These are phyloP conservation scores for Phalera bucephala DNA, from an alignment of 2,888 invertebrate genomes.

Conservation along the genomic window DNA sequence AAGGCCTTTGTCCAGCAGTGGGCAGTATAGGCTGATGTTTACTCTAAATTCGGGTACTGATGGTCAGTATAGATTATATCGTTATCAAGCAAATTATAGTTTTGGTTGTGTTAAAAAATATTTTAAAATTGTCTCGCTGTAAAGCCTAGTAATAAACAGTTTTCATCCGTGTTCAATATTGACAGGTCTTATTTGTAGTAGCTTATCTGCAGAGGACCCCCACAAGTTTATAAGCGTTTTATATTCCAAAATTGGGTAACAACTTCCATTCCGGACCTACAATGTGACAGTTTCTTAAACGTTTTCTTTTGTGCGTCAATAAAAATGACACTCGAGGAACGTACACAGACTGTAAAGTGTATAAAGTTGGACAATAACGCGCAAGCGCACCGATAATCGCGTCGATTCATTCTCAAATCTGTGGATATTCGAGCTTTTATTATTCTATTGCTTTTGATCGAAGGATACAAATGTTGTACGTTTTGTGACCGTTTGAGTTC, in stretches of 20 bases:
- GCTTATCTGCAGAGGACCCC: too few species aligned
- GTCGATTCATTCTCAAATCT: slow-evolving; percentile 24
- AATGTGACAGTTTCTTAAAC: slow-evolving; percentile 26
- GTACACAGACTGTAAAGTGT: slow-evolving; percentile 24
- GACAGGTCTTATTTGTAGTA: too few species aligned
- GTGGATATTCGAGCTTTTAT: slow-evolving; percentile 45
- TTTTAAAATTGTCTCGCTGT: too few species aligned
- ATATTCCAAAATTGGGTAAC: slow-evolving; percentile 21
- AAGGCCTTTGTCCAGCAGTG: too few species aligned
- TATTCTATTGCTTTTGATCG: slow-evolving; percentile 61
- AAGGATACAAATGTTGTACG: slow-evolving; percentile 47
- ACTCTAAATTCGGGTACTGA: too few species aligned
- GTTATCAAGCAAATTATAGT: too few species aligned
- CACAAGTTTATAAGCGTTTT: slow-evolving; percentile 12
- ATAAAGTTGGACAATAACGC: slow-evolving; percentile 19
- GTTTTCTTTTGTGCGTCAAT: slow-evolving; percentile 21
- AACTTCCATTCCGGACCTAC: slow-evolving; percentile 18
- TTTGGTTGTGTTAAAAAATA: too few species aligned
- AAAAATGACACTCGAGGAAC: slow-evolving; percentile 20
- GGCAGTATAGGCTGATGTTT: too few species aligned
- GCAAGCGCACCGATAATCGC: slow-evolving; percentile 28
- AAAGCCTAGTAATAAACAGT: too few species aligned
- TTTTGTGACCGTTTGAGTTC: slow-evolving; percentile 42
- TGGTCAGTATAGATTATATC: too few species aligned
- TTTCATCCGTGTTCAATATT: too few species aligned